phyloP scores from a whole-genome alignment of 2,888 invertebrate genomes.

The Drosophila phalerata region DNA sequence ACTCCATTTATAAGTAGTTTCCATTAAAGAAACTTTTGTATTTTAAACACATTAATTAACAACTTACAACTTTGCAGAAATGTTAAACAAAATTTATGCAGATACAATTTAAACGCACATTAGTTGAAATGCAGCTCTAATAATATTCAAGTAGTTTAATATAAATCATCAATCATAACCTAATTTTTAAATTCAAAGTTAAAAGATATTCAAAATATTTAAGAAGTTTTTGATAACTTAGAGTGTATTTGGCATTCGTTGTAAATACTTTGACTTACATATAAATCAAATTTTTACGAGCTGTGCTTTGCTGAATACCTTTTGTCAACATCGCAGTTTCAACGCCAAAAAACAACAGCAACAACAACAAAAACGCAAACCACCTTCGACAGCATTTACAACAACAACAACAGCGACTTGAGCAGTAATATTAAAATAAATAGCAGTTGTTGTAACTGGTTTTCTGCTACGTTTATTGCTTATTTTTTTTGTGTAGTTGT shows the following conservation, averaged over 20 bases:
- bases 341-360: conserved; percentile 36
- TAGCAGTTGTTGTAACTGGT: conserved; percentile 72
- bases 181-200: too few species aligned
- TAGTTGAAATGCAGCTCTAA: too few species aligned
- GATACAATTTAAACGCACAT: not conserved
- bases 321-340: conserved; percentile 74
- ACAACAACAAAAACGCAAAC: conserved; percentile 19
- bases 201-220: too few species aligned
- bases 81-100: not conserved
- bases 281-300: conserved; percentile 37
- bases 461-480: conserved; percentile 52
- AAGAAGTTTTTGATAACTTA: not conserved
- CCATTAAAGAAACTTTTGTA: conserved; percentile 8
- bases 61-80: conserved; percentile 2
- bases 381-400: conserved; percentile 35
- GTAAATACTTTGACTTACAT: not conserved
- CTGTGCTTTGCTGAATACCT: conserved; percentile 48
- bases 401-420: conserved; percentile 36
- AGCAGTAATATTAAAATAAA: conserved; percentile 60
- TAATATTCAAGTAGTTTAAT: too few species aligned
- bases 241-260: conserved; percentile 27
- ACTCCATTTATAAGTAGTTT: conserved; percentile 8
- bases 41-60: conserved; percentile 13
- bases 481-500: conserved; percentile 34
- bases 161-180: too few species aligned